phyloP scores from a whole-genome alignment of 2,888 invertebrate species.

The Tanypteryx hageni region DNA sequence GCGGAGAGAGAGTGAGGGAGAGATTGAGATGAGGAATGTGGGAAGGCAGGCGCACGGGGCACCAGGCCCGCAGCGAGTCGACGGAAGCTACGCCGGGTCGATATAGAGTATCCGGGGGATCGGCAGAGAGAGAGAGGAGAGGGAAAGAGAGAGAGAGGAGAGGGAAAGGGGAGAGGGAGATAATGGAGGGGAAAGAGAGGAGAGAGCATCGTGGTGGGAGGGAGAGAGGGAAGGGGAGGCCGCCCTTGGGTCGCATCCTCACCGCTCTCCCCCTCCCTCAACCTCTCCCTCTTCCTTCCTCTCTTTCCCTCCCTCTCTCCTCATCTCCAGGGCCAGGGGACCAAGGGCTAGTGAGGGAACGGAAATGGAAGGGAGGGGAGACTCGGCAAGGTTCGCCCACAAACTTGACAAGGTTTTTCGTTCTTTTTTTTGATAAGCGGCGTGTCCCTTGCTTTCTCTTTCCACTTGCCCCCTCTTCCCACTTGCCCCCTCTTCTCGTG shows the following conservation, averaged over 20 bases:
- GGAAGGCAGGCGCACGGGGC: background rate
- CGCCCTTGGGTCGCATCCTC: background rate
- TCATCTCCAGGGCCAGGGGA: constrained; percentile 22
- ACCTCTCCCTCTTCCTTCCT: no score
- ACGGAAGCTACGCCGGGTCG: constrained; percentile 13
- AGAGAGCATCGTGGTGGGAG: background rate
- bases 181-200: background rate
- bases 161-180: background rate
- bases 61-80: no score
- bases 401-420: background rate
- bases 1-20: background rate
- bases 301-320: background rate
- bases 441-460: background rate
- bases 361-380: background rate
- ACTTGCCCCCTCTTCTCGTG: background rate
- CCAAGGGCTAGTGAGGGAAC: background rate
- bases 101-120: constrained; percentile 47
- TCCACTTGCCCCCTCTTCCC: background rate
- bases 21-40: background rate
- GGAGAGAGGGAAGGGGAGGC: background rate
- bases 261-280: background rate
- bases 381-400: background rate
- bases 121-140: background rate
- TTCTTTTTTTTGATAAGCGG: background rate
- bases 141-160: background rate